Base-by-base conservation (phyloP, 2,113 vertebrate genomes). In the Tenebrosternarchus preto region DNA sequence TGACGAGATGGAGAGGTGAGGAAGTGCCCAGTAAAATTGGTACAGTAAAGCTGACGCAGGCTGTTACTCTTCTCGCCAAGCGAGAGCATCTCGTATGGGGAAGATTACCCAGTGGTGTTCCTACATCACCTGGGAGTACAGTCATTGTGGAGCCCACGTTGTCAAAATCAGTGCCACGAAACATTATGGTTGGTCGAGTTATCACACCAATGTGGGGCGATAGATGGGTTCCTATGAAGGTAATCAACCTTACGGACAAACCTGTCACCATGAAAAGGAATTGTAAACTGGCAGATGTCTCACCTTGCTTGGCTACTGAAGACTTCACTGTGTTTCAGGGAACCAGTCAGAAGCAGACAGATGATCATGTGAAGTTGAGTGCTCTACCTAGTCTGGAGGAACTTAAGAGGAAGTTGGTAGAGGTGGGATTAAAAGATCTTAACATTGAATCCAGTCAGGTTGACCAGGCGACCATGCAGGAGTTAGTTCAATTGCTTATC, bases 71-170 rank as follows among this genome's bases (percentile, higher is more conserved):
- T 1, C 19, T 70, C 2, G 59, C 74, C 7, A n/a, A 25, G 1
- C 70, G 53, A 0, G 69, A 86, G 20, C 66, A 86, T 27, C 53
- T 85, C 0, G 39, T 83, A 1, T 86, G 77, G 80, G 81, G 77
- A 0, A 83, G 25, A 17, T 33, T 83, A 0, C 69, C 74, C 0
- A n/a, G 5, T n/a, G n/a, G n/a, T n/a, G n/a, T n/a, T n/a, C n/a
- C n/a, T n/a, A n/a, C n/a, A n/a, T n/a, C n/a, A n/a, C n/a, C n/a
- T n/a, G n/a, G n/a, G n/a, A n/a, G n/a, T n/a, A n/a, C n/a, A n/a
- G n/a, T n/a, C 1, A 36, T 85, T 25, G 25, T 86, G 2, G 81
- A 85, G 25, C 80, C 57, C 0, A 68, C 61, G 12, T 53, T 55
- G 0, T 80, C 77, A 3, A 15, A 39, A n/a, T 8, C 72, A 19